Conservation (phyloP, 2,888 invertebrate genomes). For the Pseudoips prasinana region DNA sequence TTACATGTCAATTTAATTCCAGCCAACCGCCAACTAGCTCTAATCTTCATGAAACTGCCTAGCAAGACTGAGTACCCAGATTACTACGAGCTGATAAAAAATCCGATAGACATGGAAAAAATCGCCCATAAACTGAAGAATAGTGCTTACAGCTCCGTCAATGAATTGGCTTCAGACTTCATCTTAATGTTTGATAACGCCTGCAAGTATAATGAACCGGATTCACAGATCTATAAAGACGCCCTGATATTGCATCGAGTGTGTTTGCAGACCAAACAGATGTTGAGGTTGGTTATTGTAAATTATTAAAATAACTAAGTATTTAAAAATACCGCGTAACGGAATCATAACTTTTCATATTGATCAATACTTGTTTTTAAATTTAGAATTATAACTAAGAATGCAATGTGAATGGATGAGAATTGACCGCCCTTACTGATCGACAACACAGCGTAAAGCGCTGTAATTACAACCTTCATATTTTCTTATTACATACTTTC, state of each 20-base stretch:
- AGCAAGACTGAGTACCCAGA: conserved; percentile 97
- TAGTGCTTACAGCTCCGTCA: conserved; percentile 88
- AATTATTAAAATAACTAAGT: no score
- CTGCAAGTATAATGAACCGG: conserved; percentile 98
- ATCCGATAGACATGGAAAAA: conserved; percentile 97
- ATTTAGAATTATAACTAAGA: no score
- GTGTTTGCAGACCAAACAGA: conserved; percentile 94
- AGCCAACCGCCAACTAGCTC: conserved; percentile 93
- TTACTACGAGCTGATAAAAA: conserved; percentile 98
- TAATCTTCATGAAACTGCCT: conserved; percentile 97
- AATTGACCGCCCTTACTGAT: no score
- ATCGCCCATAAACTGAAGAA: conserved; percentile 93
- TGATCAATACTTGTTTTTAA: no score
- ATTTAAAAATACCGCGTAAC: no score
- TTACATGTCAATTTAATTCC: no score
- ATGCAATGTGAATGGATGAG: no score
- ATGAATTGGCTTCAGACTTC: conserved; percentile 94
- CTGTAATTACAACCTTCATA: no score
- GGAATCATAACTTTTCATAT: no score
- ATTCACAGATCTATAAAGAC: conserved; percentile 98
- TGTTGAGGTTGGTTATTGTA: conserved; percentile 86
- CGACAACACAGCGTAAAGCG: no score
- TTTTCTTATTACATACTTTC: no score
- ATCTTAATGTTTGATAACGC: conserved; percentile 97
- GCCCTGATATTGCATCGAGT: conserved; percentile 95